Conservation (phyloP, 30 jellyfish, hydroid and myxozoan species). For the Hydractinia symbiolongicarpus region DNA sequence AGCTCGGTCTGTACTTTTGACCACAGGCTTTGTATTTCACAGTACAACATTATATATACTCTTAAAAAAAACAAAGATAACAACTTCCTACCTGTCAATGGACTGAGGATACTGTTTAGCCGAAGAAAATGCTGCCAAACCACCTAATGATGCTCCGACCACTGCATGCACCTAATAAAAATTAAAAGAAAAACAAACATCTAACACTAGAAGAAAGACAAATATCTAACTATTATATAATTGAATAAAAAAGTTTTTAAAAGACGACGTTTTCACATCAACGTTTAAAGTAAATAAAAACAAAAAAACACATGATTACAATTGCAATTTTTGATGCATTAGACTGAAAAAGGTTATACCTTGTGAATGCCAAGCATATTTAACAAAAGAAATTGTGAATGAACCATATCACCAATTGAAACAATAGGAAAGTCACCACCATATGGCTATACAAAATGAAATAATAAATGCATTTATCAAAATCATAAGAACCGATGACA, state of each 20-base stretch:
- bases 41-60: no score
- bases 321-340: background rate
- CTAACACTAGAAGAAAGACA: background rate
- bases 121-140: constrained; percentile 56
- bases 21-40: no score
- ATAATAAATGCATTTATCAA: background rate
- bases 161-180: constrained; percentile 62
- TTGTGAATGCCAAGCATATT: constrained; percentile 49
- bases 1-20: no score
- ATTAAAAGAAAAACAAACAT: background rate
- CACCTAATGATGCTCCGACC: constrained; percentile 88
- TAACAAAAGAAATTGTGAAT: constrained; percentile 49
- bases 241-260: background rate
- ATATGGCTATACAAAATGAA: constrained; percentile 52
- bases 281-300: no score
- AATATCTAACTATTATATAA: background rate
- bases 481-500: background rate
- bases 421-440: constrained; percentile 85
- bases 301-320: background rate
- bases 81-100: constrained; percentile 36
- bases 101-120: constrained; percentile 62
- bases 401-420: constrained; percentile 53
- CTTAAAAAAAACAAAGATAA: background rate
- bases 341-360: constrained; percentile 22
- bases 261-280: background rate